Percentiles rank a stretch among this genome's conserved stretches.
phyloP scores from a whole-genome alignment of 2,113 vertebrate species.

The Tympanuchus pallidicinctus region DNA sequence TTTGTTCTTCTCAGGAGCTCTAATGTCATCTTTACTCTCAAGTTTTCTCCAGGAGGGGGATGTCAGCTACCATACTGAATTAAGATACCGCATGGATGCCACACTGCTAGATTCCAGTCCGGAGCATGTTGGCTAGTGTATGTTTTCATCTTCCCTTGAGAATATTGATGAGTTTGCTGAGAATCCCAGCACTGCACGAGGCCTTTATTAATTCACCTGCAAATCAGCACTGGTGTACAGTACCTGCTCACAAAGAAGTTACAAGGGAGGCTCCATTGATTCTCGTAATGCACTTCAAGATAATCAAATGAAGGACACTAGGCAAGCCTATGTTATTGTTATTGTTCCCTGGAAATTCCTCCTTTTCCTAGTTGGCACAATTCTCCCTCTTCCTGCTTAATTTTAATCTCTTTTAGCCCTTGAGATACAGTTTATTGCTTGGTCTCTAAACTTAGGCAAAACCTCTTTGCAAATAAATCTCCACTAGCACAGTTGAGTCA shows the following conservation, averaged over 20 bases:
- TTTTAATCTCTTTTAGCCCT: conserved; percentile 48
- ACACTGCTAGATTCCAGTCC: background rate
- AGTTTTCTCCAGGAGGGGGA: background rate
- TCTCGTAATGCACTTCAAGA: background rate
- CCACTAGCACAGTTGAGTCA: conserved; percentile 19
- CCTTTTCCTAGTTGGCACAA: conserved; percentile 34
- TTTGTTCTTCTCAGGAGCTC: background rate
- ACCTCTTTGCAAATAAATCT: conserved; percentile 50
- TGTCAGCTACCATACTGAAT: background rate
- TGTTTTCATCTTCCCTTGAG: background rate
- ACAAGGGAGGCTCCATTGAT: background rate
- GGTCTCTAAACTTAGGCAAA: conserved; percentile 25
- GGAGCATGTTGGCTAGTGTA: accelerated
- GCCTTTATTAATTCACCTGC: background rate
- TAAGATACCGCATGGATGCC: background rate
- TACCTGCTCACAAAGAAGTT: background rate
- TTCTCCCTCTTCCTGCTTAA: conserved; percentile 22
- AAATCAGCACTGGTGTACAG: background rate
- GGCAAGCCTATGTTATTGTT: background rate
- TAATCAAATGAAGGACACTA: conserved; percentile 22
- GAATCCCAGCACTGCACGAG: background rate
- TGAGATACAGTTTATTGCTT: conserved; percentile 38
- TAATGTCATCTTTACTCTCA: background rate
- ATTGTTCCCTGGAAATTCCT: conserved; percentile 20
- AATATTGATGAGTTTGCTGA: background rate